phyloP scores from a whole-genome alignment of 2,113 vertebrate species.

The Conger conger region DNA sequence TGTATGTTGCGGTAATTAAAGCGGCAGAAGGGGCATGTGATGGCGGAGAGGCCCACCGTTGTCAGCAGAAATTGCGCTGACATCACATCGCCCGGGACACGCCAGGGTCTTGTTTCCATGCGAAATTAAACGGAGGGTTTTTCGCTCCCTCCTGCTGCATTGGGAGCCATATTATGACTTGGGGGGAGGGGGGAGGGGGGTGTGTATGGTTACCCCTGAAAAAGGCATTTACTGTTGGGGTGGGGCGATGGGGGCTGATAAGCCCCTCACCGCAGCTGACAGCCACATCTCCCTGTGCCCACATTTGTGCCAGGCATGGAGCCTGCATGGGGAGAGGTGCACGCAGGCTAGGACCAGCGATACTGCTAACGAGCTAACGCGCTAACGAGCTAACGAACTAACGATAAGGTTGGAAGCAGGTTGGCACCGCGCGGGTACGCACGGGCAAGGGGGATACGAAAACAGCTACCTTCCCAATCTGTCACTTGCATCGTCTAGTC shows the following conservation, averaged over 20 bases:
- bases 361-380: too few species aligned
- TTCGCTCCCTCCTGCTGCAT: conserved; percentile 33
- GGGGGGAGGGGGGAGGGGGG: conserved; percentile 19
- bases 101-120: conserved; percentile 37
- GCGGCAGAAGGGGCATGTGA: conserved; percentile 31
- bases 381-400: neutral
- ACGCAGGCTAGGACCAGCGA: too few species aligned
- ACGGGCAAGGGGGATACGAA: neutral
- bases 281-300: conserved; percentile 22
- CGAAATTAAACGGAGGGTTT: conserved; percentile 44
- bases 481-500: neutral
- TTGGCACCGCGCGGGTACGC: neutral
- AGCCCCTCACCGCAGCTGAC: neutral
- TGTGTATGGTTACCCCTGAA: neutral
- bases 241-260: neutral
- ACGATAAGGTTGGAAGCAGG: neutral
- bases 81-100: conserved; percentile 35
- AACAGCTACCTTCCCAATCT: neutral
- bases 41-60: conserved; percentile 30
- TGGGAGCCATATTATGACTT: conserved; percentile 16
- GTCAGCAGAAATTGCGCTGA: conserved; percentile 40
- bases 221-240: neutral
- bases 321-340: too few species aligned
- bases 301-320: neutral
- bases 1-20: conserved; percentile 29